Base-by-base conservation (phyloP, 2,797 vertebrate species). In the Epinephelus coioides region DNA sequence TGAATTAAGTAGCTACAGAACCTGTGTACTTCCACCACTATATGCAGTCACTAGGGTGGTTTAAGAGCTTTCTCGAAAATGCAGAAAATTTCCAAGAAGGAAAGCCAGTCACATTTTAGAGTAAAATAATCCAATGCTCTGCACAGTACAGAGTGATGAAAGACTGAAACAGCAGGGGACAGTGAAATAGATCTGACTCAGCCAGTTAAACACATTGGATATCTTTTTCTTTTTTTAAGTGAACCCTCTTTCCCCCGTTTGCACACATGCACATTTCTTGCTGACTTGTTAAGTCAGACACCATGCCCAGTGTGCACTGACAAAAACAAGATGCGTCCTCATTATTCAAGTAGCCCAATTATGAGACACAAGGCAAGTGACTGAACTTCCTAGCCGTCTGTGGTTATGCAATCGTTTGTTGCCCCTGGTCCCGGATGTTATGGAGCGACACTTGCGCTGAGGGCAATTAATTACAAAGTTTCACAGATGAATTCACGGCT, bases 401-500 rank as follows among this genome's bases (percentile, higher is more conserved):
- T 23, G 19, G 67, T 94, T 92, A 90, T 34, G 83, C 86, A 94
- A 93, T 84, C 1, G 46, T 78, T 84, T 77, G 76, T 81, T 73
- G 86, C 87, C 86, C 66, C 79, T 3, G 79, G 89, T 77, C 76
- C 81, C 77, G 79, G 91, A 93, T 93, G 90, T 89, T 85, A 72
- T 79, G 76, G 81, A 89, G 89, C n/a, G n/a, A 86, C 88, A 73
- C 67, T 87, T 86, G 69, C 4, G 56, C 79, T 51, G 27, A 74
- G 63, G 86, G 86, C 72, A 54, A 87, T 88, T 90, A 87, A 93
- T 93, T 85, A 88, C 47, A n/a, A 83, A 44, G 82, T 91, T 94
- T 94, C 77, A 92, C 92, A 89, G 85, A 91, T 92, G 89, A 90
- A 87, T 91, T 92, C 71, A 81, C 63, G 6, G 49, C 77, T 55